Evolutionary conservation across 2,888 invertebrate genomes (phyloP).

Genomic region (Endomychus coccineus): DNA sequence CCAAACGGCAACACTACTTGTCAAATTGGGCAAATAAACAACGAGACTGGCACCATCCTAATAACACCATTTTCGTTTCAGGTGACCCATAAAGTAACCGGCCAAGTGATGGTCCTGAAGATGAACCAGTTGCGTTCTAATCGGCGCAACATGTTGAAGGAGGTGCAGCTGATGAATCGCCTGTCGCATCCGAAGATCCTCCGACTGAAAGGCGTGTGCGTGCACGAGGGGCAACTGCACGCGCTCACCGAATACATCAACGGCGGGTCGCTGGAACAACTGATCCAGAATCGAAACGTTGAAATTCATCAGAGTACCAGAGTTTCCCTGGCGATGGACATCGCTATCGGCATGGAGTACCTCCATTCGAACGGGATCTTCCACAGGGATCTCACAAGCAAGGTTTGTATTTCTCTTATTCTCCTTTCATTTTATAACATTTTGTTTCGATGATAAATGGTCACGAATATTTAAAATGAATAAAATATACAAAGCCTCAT

Average conservation of each 20-base stretch:
- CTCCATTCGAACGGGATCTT: conserved; percentile 88
- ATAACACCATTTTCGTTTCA: conserved; percentile 45
- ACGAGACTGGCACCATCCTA: too few species aligned
- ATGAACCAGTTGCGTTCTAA: conserved; percentile 92
- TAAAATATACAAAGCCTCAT: too few species aligned
- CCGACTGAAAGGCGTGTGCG: conserved; percentile 92
- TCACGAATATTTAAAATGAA: too few species aligned
- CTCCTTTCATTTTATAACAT: too few species aligned
- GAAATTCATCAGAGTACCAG: conserved; percentile 71
- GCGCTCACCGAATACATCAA: conserved; percentile 94
- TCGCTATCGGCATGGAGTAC: conserved; percentile 87
- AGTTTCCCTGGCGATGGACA: conserved; percentile 79
- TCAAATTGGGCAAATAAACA: too few species aligned
- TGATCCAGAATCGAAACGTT: conserved; percentile 68
- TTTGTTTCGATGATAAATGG: too few species aligned
- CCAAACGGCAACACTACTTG: too few species aligned
- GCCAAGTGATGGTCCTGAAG: conserved; percentile 94
- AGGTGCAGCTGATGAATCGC: conserved; percentile 94
- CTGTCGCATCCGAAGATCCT: conserved; percentile 91
- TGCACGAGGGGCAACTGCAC: conserved; percentile 92
- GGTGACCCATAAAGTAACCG: conserved; percentile 89
- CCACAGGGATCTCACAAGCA: conserved; percentile 92
- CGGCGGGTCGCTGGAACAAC: conserved; percentile 88
- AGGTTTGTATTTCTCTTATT: conserved; percentile 59
- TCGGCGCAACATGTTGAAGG: conserved; percentile 91